phyloP scores from a whole-genome alignment of 2,113 vertebrate genomes.

The Sylvicapra grimmia region DNA sequence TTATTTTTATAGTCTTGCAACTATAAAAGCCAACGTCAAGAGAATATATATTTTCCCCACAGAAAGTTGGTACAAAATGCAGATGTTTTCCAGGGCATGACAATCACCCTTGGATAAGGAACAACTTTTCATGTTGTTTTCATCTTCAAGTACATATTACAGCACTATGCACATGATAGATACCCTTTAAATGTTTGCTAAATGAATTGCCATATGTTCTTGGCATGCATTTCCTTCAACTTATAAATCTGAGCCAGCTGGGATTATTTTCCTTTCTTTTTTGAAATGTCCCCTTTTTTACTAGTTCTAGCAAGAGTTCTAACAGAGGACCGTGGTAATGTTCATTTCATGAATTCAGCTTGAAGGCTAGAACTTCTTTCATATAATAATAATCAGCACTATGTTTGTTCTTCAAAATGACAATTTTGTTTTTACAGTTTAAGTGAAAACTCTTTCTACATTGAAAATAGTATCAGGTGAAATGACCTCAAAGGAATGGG shows the following conservation, averaged over 20 bases:
- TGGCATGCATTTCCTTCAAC: conserved; percentile 1
- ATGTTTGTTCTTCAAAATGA: conserved; percentile 18
- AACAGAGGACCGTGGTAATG: background rate
- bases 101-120: background rate
- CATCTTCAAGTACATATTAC: background rate
- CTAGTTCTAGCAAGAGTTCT: background rate
- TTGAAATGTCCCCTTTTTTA: background rate
- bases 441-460: background rate
- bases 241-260: background rate
- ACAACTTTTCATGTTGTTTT: background rate
- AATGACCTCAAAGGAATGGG: background rate
- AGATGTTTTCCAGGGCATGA: background rate
- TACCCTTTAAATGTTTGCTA: background rate
- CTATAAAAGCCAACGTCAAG: background rate
- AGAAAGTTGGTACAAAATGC: background rate
- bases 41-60: background rate
- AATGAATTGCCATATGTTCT: background rate
- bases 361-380: conserved; percentile 6
- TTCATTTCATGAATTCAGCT: conserved; percentile 23
- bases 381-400: background rate
- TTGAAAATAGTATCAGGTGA: background rate
- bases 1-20: background rate
- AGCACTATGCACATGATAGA: background rate
- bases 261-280: background rate
- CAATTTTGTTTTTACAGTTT: conserved; percentile 26